Conservation (phyloP, 2,888 invertebrate genomes). For the Imbricaverruca yamaguchii region DNA sequence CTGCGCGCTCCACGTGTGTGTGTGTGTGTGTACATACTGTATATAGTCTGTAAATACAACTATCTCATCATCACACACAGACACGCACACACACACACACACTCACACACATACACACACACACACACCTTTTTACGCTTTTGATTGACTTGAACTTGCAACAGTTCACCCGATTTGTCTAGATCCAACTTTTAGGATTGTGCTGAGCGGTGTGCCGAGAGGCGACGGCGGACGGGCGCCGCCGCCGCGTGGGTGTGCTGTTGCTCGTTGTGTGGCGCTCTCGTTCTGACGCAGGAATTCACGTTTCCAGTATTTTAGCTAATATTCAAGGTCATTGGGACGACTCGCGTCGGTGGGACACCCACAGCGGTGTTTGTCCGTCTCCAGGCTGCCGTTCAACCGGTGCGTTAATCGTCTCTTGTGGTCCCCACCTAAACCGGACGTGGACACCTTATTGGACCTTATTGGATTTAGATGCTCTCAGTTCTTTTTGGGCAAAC, state of each 20-base stretch:
- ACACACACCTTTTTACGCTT: slow-evolving; percentile 10
- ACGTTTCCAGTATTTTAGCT: slow-evolving; percentile 19
- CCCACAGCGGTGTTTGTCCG: neutral
- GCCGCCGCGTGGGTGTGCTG: neutral
- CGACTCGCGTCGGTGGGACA: neutral
- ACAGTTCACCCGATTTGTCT: slow-evolving; percentile 7
- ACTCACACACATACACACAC: neutral
- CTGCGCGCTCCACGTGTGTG: neutral
- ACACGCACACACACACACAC: neutral
- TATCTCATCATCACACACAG: slow-evolving; percentile 20
- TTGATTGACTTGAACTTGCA: slow-evolving; percentile 12
- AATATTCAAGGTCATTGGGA: slow-evolving; percentile 1
- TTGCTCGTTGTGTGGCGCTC: neutral
- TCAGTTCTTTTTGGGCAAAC: slow-evolving; percentile 18
- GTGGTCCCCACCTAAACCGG: neutral
- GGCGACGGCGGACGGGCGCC: neutral
- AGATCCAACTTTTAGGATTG: slow-evolving; percentile 4
- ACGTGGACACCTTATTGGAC: neutral
- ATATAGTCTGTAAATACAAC: neutral
- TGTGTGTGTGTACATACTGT: neutral
- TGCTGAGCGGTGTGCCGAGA: neutral
- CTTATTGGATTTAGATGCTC: neutral
- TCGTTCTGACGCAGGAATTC: neutral
- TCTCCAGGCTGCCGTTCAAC: neutral
- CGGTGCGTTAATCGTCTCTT: too few relatives aligned